phyloP scores from a whole-genome alignment of 2,888 invertebrate species.

The Xestobium rufovillosum region DNA sequence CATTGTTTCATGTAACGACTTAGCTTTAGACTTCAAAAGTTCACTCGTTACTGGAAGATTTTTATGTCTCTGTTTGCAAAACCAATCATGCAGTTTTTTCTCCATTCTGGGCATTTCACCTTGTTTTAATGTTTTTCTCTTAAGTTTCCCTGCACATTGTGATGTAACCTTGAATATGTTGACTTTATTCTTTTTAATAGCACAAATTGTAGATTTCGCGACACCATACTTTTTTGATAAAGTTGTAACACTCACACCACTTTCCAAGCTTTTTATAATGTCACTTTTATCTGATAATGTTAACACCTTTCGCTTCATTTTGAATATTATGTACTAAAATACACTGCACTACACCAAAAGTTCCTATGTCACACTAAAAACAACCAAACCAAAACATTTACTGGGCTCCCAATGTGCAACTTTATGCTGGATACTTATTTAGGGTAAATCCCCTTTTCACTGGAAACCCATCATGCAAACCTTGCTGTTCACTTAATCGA shows the following conservation, averaged over 20 bases:
- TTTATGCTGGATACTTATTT: no score
- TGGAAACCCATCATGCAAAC: no score
- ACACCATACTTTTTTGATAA: slow-evolving; percentile 9
- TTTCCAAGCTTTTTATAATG: slow-evolving; percentile 4
- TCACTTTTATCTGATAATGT: slow-evolving; percentile 6
- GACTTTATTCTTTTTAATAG: slow-evolving; percentile 6
- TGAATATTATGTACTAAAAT: no score
- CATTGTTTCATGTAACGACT: slow-evolving; percentile 28
- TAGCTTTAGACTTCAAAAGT: slow-evolving; percentile 22
- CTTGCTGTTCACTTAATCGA: no score
- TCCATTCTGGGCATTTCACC: slow-evolving; percentile 7
- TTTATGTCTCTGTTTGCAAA: slow-evolving; percentile 7
- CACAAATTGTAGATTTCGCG: slow-evolving; percentile 9
- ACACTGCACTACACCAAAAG: not conserved
- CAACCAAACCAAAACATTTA: no score
- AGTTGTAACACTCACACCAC: slow-evolving; percentile 7
- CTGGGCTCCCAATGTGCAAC: no score
- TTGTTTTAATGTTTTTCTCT: slow-evolving; percentile 10
- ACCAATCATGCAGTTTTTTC: slow-evolving; percentile 7
- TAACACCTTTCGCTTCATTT: slow-evolving; percentile 5
- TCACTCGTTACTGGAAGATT: slow-evolving; percentile 8
- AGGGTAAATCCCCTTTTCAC: no score
- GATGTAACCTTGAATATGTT: slow-evolving; percentile 3
- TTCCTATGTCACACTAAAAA: no score
- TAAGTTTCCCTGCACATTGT: slow-evolving; percentile 10